Conservation (phyloP, 2,888 invertebrate genomes). For the Phyto melanocephala region DNA sequence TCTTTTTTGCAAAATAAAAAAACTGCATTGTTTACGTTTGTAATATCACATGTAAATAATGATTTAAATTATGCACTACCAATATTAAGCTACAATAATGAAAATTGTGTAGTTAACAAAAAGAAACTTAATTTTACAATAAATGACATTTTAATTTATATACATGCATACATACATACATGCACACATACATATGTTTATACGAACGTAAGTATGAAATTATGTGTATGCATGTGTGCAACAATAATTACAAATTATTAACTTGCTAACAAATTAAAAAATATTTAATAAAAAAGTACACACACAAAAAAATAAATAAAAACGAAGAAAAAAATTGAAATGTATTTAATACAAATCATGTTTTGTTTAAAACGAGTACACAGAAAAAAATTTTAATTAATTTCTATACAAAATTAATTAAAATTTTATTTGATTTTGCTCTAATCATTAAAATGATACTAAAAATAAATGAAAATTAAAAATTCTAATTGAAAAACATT, state of each 20-base stretch:
- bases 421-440: no score
- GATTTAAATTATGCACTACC: slow-evolving; percentile 38
- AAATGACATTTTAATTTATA: slow-evolving; percentile 17
- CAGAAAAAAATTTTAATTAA: no score
- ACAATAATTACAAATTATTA: slow-evolving; percentile 46
- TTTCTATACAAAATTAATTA: no score
- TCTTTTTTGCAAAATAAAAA: slow-evolving; percentile 33
- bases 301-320: no score
- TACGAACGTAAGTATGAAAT: background rate
- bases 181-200: no score
- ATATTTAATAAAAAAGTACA: background rate
- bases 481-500: no score
- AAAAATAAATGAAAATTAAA: no score
- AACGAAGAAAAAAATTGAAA: background rate
- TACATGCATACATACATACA: no score
- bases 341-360: slow-evolving; percentile 8
- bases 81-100: slow-evolving; percentile 22
- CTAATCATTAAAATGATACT: no score
- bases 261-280: slow-evolving; percentile 39
- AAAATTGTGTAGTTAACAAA: slow-evolving; percentile 34
- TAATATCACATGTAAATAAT: slow-evolving; percentile 61
- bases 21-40: slow-evolving; percentile 63
- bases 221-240: slow-evolving; percentile 3
- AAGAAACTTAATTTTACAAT: background rate
- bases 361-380: no score